Evolutionary conservation across 2,888 invertebrate species (phyloP), one percentile per base, ranked within the genome.

Genomic region (Cephus runcator): DNA sequence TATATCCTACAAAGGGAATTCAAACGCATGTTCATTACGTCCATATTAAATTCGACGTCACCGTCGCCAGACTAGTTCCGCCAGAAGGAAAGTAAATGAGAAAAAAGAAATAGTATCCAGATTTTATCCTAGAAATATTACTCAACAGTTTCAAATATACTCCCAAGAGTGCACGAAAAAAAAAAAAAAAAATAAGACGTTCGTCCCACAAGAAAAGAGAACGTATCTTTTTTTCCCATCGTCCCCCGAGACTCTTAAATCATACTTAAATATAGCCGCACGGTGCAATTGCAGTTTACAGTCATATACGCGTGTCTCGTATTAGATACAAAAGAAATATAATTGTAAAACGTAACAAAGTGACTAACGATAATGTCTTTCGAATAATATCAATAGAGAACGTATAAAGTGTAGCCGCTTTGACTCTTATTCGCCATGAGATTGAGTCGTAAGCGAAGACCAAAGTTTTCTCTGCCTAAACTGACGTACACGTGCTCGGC

Each of bases 331-430:
- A 83, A 82, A 78, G 79, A 34, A 81, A 79, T 82, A 80, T 80
- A 81, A 80, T 83, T 82, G 80, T 79, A 82, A 83, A 82, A 83
- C 81, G 81, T 83, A 83, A 83, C 83, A 83, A 83, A 83, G 75
- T 81, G 73, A 79, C 40, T 81, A 82, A 81, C 69, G 75, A 81
- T 81, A 82, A 82, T 79, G 79, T 82, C 80, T 75, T 33, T 34
- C 68, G 35, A 56, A 75, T 79, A 81, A 82, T 82, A 79, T 82
- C 81, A 76, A 77, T 81, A 81, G 34, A 31, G 56, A 56, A 56
- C 56, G 23, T 56, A 56, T 56, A 56, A 56, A 56, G 56, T 56
- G 23, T 15, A 56, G 23, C 56, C 23, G 23, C 23, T 9, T 23
- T 56, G 56, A 56, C 56, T 56, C 56, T 56, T 56, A 56, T 23